Percentiles rank a stretch among this genome's conserved stretches.
Evolutionary conservation across 2,888 invertebrate species (phyloP).

Genomic region (Thera obeliscata): DNA sequence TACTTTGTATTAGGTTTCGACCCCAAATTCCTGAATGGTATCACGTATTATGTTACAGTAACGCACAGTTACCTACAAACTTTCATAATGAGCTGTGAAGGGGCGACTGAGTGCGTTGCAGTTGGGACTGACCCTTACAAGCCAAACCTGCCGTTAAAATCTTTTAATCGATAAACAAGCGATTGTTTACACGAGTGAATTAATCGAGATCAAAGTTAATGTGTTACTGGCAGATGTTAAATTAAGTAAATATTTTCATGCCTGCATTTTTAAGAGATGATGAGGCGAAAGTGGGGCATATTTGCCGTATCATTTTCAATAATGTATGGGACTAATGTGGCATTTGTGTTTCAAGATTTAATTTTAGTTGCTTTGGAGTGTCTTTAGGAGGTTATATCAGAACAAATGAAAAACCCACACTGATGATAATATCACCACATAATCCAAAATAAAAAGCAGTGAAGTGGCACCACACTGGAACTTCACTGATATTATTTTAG

Average conservation of each 20-base stretch:
- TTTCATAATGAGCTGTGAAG: background rate
- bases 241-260: constrained; percentile 41
- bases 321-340: background rate
- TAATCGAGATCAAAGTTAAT: constrained; percentile 44
- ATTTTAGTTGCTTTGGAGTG: background rate
- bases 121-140: constrained; percentile 28
- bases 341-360: background rate
- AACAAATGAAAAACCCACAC: background rate
- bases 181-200: constrained; percentile 42
- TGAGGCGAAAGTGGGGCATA: constrained; percentile 26
- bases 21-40: background rate
- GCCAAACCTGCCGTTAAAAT: constrained; percentile 44
- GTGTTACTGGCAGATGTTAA: constrained; percentile 36
- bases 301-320: constrained; percentile 14
- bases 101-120: background rate
- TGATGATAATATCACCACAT: no score
- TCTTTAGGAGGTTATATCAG: background rate
- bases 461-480: no score
- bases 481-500: no score
- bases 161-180: constrained; percentile 53
- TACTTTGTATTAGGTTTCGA: constrained; percentile 42
- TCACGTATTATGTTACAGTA: background rate
- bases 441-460: no score
- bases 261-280: constrained; percentile 33
- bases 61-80: background rate